A percentile compares a stretch with the other conserved stretches of the same genome.
Conservation (phyloP, 2,888 invertebrate species). For the Trachelus troglodyta region DNA sequence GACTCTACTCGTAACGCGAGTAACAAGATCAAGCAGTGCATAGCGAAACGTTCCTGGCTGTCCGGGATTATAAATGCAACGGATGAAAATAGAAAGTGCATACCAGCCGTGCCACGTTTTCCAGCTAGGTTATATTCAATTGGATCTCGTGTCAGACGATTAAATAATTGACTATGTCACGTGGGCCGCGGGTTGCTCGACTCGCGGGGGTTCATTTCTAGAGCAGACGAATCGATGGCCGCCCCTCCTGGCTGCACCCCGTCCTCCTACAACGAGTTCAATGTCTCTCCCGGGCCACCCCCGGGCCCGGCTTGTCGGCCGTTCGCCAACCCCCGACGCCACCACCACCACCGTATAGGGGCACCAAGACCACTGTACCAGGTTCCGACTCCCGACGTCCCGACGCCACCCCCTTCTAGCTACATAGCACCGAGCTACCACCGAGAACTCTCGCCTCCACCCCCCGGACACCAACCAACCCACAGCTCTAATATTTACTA, state of each 20-base stretch:
- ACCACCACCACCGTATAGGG: no score
- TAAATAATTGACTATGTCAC: conserved; percentile 39
- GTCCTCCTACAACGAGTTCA: conserved; percentile 58
- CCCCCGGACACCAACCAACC: neutral
- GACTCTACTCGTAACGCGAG: neutral
- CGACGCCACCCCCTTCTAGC: conserved; percentile 15
- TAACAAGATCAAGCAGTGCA: neutral
- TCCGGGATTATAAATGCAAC: neutral
- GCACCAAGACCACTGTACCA: no score
- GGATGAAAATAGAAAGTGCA: neutral
- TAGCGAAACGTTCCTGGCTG: neutral
- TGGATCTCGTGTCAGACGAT: conserved; percentile 20
- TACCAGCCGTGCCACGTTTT: neutral
- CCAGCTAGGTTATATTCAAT: neutral
- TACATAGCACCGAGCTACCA: no score
- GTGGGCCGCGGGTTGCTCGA: conserved; percentile 29
- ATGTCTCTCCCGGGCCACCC: conserved; percentile 61
- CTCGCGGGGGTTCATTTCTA: conserved; percentile 45
- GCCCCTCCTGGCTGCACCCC: conserved; percentile 35
- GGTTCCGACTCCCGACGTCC: no score
- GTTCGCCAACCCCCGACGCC: conserved; percentile 29
- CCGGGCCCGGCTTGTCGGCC: conserved; percentile 33
- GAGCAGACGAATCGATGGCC: conserved; percentile 61
- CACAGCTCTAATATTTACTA: conserved; percentile 22
- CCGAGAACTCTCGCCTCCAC: no score